Conservation (phyloP, 2,797 vertebrate genomes). For the Hephaestus fuliginosus region DNA sequence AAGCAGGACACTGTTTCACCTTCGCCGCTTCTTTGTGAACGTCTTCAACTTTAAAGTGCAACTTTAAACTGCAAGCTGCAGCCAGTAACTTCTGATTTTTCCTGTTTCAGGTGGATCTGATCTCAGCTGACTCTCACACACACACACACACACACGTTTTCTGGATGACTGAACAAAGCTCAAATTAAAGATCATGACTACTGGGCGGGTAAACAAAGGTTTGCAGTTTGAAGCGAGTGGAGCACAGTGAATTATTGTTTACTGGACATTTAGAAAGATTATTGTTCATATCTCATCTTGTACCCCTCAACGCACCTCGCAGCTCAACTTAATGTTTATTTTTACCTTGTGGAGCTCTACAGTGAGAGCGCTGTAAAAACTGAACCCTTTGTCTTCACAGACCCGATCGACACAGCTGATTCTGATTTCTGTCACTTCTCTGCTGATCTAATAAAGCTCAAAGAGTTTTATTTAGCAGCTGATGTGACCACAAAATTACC, state of each 20-base stretch:
- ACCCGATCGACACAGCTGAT: no score
- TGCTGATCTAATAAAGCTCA: background rate
- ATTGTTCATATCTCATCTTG: background rate
- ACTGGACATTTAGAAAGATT: background rate
- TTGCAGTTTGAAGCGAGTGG: slow-evolving; percentile 13
- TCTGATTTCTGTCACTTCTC: no score
- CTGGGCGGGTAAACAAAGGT: slow-evolving; percentile 14
- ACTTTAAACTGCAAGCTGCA: background rate
- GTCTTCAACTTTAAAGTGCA: background rate
- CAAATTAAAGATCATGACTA: background rate
- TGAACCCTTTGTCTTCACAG: no score
- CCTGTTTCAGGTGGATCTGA: background rate
- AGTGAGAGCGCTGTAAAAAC: no score
- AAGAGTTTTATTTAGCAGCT: background rate
- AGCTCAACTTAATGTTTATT: background rate
- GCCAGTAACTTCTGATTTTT: no score
- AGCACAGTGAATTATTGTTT: slow-evolving; percentile 13
- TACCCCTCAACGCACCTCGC: background rate
- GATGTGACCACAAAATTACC: background rate
- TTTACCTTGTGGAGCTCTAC: no score
- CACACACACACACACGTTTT: no score
- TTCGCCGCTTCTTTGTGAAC: background rate
- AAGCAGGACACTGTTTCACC: background rate
- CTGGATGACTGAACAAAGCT: background rate
- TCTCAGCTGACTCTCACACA: background rate